Percentiles rank a stretch among this genome's conserved stretches.
Conservation (phyloP, 1,140 invertebrate genomes). For the Drosophila jambulina region DNA sequence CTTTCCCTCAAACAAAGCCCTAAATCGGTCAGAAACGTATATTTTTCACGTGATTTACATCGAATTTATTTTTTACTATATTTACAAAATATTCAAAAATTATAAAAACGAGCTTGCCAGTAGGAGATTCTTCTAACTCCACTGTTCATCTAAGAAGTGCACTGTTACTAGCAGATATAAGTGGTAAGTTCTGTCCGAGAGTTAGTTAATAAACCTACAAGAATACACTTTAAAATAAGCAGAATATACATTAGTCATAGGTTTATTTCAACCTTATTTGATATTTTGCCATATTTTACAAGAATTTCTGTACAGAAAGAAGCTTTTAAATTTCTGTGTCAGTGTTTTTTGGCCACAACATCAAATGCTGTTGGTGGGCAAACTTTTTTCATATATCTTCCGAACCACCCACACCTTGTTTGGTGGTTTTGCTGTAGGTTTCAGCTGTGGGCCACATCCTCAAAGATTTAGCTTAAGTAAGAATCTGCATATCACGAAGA, state of each 20-base stretch:
- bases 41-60: neutral
- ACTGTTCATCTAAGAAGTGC: neutral
- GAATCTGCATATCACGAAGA: neutral
- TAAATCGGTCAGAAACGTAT: neutral
- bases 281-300: neutral
- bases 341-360: neutral
- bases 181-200: neutral
- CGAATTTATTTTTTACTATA: neutral
- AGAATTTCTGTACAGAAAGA: neutral
- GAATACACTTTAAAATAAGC: neutral
- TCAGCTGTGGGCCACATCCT: neutral
- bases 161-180: neutral
- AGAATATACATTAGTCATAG: neutral
- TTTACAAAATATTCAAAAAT: neutral
- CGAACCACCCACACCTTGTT: neutral
- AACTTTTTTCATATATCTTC: constrained; percentile 14
- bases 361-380: neutral
- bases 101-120: neutral
- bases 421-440: neutral
- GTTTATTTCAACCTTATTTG: no score
- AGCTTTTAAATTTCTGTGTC: neutral
- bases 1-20: neutral
- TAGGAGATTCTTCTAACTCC: neutral
- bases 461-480: neutral
- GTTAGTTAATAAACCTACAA: neutral